These are phyloP conservation scores for Bembecia ichneumoniformis DNA, from an alignment of 2,888 invertebrate species.

Conservation along the genomic window DNA sequence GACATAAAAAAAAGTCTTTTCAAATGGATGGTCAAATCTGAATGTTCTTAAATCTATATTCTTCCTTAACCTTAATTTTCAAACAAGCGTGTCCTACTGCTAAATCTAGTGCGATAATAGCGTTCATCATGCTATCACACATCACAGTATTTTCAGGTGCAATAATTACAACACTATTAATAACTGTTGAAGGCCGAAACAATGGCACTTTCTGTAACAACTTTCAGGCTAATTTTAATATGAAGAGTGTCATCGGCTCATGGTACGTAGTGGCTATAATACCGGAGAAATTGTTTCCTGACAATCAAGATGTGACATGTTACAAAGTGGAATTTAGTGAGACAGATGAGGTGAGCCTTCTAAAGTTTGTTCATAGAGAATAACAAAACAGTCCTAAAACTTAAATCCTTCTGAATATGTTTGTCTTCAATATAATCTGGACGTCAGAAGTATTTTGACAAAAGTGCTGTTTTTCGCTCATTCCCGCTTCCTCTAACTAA, in stretches of 20 bases:
- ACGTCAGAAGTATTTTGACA: no score
- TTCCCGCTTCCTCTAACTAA: no score
- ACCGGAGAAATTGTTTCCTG: conserved; percentile 46
- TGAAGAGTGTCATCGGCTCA: conserved; percentile 35
- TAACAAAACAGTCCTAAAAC: background rate
- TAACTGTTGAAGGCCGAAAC: background rate
- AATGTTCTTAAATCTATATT: background rate
- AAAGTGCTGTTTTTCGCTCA: no score
- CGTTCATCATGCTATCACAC: no score
- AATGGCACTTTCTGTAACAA: conserved; percentile 26
- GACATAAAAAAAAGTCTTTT: no score
- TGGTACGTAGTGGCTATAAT: conserved; percentile 56
- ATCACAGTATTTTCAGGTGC: no score
- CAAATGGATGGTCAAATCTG: background rate
- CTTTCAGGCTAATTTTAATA: conserved; percentile 40
- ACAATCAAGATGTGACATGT: conserved; percentile 36
- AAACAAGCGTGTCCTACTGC: no score
- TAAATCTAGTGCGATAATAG: no score
- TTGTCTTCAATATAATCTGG: background rate
- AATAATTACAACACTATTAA: background rate
- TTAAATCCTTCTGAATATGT: background rate
- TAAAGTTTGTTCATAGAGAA: no score
- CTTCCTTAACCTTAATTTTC: background rate
- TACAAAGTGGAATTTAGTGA: conserved; percentile 54
- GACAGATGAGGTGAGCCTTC: conserved; percentile 44